These are phyloP conservation scores for Ips typographus DNA, from an alignment of 1,140 invertebrate species.

Conservation along the genomic window DNA sequence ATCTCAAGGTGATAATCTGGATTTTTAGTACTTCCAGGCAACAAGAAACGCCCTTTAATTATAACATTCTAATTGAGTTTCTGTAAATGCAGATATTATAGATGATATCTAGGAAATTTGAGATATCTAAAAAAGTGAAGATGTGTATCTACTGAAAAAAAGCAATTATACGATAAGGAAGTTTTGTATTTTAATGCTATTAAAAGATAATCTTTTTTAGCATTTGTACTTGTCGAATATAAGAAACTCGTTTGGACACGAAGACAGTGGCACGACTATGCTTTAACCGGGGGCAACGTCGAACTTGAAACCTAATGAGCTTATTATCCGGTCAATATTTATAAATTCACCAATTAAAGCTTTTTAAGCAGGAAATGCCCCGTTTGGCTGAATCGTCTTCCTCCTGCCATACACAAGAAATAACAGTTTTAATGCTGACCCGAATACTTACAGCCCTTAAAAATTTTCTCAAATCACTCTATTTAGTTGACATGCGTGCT, in stretches of 20 bases:
- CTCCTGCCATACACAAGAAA: constrained; percentile 14
- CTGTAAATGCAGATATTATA: neutral
- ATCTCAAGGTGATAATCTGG: constrained; percentile 10
- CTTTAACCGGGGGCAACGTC: neutral
- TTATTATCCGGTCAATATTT: constrained; percentile 37
- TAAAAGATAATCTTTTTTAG: constrained; percentile 1
- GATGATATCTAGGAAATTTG: neutral
- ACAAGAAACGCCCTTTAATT: constrained; percentile 13
- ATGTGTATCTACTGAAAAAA: constrained; percentile 12
- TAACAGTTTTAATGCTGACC: neutral
- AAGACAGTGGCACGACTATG: too few species aligned
- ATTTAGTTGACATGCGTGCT: too few species aligned
- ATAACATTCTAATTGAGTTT: constrained; percentile 1
- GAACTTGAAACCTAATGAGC: constrained; percentile 28
- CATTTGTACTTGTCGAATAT: neutral
- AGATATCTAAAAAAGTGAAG: constrained; percentile 5
- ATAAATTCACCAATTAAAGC: constrained; percentile 35
- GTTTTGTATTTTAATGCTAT: neutral
- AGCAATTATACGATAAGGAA: constrained; percentile 7
- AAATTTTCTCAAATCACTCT: too few species aligned
- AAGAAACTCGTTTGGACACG: too few species aligned
- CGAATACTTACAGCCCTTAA: too few species aligned
- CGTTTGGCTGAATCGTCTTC: constrained; percentile 30
- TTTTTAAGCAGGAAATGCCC: constrained; percentile 34
- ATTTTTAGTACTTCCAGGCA: neutral